phyloP scores from a whole-genome alignment of 1,140 invertebrate species.

The Spodoptera frugiperda region DNA sequence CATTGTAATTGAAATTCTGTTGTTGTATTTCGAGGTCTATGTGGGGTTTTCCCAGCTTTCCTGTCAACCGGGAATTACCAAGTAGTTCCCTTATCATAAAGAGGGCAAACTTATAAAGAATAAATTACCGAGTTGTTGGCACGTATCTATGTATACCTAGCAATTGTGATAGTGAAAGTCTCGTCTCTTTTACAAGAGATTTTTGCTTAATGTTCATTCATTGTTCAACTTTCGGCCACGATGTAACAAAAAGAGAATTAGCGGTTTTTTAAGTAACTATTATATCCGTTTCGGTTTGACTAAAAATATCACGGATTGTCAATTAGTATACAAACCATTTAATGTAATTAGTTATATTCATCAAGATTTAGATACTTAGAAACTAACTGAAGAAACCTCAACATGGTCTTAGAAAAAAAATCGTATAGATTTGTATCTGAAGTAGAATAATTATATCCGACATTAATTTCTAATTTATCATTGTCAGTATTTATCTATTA shows the following conservation, averaged over 20 bases:
- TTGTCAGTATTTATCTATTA: too few relatives aligned
- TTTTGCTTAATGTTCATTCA: background rate
- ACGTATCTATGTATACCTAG: background rate
- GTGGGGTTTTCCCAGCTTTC: background rate
- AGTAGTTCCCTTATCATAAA: background rate
- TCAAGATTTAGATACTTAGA: too few relatives aligned
- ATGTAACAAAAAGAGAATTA: background rate
- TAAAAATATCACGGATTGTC: background rate
- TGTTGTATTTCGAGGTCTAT: background rate
- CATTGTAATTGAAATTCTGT: background rate
- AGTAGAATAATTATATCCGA: too few relatives aligned
- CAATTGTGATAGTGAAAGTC: slow-evolving; percentile 8
- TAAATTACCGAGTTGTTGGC: background rate
- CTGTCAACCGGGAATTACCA: background rate
- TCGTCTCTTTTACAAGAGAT: slow-evolving; percentile 1
- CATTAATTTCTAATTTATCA: too few relatives aligned
- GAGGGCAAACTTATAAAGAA: background rate
- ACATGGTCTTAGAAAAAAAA: background rate
- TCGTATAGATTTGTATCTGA: too few relatives aligned
- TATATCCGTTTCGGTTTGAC: background rate
- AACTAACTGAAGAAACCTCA: background rate
- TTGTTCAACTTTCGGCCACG: background rate
- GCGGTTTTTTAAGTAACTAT: background rate
- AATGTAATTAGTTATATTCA: too few relatives aligned
- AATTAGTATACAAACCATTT: background rate